A percentile compares a stretch with the other conserved stretches of the same genome.
phyloP scores from a whole-genome alignment of 2,888 invertebrate genomes.

The Tridacna gigas region DNA sequence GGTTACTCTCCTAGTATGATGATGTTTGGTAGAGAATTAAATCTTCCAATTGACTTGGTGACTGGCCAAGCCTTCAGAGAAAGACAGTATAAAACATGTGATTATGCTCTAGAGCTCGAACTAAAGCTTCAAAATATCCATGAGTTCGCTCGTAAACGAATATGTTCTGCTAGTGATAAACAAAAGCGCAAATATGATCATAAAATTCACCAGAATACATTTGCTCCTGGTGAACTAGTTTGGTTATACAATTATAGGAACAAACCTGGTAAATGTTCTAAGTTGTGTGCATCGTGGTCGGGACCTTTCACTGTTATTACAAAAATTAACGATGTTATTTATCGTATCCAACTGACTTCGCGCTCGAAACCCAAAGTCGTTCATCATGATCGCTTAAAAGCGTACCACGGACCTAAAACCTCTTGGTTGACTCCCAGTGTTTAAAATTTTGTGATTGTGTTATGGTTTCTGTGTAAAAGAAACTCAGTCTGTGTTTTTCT shows the following conservation, averaged over 20 bases:
- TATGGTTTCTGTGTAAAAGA: no score
- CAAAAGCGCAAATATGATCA: slow-evolving; percentile 1
- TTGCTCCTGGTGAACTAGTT: neutral
- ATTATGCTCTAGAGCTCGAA: slow-evolving; percentile 1
- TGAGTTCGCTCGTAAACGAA: neutral
- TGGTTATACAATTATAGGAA: neutral
- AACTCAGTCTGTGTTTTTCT: no score
- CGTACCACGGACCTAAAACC: neutral
- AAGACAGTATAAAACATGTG: neutral
- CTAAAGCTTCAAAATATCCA: neutral
- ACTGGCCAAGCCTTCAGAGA: neutral
- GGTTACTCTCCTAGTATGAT: neutral
- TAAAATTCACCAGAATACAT: neutral
- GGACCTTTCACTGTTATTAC: neutral
- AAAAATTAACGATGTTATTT: slow-evolving; percentile 3
- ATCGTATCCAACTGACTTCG: neutral
- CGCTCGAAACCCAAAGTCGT: slow-evolving; percentile 1
- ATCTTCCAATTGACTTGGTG: neutral
- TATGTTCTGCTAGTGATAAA: neutral
- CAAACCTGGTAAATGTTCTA: slow-evolving; percentile 3
- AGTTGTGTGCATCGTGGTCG: neutral
- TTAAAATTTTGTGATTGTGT: no score
- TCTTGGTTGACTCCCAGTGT: neutral
- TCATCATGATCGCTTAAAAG: neutral
- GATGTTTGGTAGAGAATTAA: slow-evolving; percentile 6